Evolutionary conservation across 2,113 vertebrate genomes (phyloP).

Genomic region (Panurus biarmicus): DNA sequence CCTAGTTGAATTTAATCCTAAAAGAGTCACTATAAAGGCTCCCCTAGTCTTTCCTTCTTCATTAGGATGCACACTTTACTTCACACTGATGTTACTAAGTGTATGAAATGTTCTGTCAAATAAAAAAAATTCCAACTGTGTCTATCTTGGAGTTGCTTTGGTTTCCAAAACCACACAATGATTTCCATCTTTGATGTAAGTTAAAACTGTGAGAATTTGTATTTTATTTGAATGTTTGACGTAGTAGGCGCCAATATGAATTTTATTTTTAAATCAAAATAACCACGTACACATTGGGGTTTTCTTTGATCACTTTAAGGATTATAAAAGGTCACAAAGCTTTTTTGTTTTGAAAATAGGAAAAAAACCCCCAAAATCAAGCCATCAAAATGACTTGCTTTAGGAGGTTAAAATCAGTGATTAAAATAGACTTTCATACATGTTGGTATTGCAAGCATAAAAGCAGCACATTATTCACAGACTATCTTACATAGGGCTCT

Average conservation of each 20-base stretch:
- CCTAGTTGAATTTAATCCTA: background rate
- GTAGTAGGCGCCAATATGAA: background rate
- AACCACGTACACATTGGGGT: background rate
- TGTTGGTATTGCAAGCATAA: background rate
- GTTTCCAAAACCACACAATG: slow-evolving; percentile 46
- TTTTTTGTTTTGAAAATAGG: background rate
- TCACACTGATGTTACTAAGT: background rate
- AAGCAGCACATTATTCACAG: background rate
- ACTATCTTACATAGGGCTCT: background rate
- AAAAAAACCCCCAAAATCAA: background rate
- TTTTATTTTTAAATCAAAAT: slow-evolving; percentile 36
- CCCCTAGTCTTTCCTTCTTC: background rate
- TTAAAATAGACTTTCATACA: background rate
- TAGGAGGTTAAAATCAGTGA: background rate
- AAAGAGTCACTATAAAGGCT: background rate
- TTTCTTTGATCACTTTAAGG: background rate
- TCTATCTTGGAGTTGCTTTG: slow-evolving; percentile 10
- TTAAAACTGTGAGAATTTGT: slow-evolving; percentile 35
- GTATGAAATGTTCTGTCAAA: slow-evolving; percentile 2
- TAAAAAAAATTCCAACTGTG: slow-evolving; percentile 28
- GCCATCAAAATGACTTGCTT: background rate
- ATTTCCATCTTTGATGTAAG: slow-evolving; percentile 21
- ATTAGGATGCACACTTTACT: background rate
- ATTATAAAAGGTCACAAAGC: background rate
- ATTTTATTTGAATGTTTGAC: slow-evolving; percentile 24